phyloP scores from a whole-genome alignment of 2,113 vertebrate genomes.

The Athene cunicularia region DNA sequence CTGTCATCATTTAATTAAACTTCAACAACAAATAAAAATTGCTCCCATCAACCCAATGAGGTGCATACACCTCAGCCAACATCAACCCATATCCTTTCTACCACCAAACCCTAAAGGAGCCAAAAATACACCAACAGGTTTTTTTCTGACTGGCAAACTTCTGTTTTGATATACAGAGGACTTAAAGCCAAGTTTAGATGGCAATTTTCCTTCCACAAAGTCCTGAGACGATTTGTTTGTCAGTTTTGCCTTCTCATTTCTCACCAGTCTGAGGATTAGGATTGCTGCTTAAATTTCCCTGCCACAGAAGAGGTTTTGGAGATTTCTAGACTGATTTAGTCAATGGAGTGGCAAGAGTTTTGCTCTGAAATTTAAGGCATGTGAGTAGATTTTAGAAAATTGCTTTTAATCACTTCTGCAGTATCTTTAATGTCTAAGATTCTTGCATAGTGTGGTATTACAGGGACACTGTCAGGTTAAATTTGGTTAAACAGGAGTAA shows the following conservation, averaged over 20 bases:
- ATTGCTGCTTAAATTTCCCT: conserved; percentile 15
- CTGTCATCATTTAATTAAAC: not conserved
- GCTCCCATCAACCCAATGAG: not conserved
- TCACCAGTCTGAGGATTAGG: conserved; percentile 32
- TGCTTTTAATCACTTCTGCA: conserved; percentile 42
- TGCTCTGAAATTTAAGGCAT: conserved; percentile 59
- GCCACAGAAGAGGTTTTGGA: conserved; percentile 51
- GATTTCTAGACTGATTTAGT: conserved; percentile 58
- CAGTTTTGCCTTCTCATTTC: not conserved
- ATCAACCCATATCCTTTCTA: not conserved
- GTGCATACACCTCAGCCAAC: not conserved
- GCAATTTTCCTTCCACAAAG: not conserved
- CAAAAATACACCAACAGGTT: not conserved
- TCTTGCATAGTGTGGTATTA: conserved; percentile 45
- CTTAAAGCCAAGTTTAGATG: not conserved
- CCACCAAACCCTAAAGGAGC: not conserved
- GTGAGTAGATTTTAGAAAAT: conserved; percentile 58
- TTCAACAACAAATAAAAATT: not conserved
- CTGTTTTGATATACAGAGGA: not conserved
- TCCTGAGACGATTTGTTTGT: not conserved
- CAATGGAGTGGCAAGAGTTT: conserved; percentile 11
- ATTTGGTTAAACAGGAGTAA: not conserved
- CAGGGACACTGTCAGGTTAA: conserved; percentile 35
- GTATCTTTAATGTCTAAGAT: conserved; percentile 40
- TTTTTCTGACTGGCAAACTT: not conserved